Percentiles rank a stretch among this genome's conserved stretches.
Evolutionary conservation across 2,888 invertebrate genomes (phyloP).

Genomic region (Rotaria macrura): DNA sequence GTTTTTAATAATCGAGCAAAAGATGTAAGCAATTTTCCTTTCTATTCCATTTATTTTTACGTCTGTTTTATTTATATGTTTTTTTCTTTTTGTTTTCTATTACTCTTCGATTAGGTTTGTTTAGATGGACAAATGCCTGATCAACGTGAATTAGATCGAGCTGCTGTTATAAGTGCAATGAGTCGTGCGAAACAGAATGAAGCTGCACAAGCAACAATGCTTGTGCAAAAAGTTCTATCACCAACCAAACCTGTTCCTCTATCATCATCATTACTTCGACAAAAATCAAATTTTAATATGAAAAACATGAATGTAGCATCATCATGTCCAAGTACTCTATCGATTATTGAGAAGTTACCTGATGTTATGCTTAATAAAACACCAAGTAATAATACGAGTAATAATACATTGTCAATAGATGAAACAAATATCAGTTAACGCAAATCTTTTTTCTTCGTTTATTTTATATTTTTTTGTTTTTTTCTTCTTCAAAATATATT

Average conservation of each 20-base stretch:
- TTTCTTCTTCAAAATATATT: background rate
- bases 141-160: slow-evolving; percentile 17
- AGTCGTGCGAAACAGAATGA: slow-evolving; percentile 5
- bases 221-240: background rate
- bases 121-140: slow-evolving; percentile 21
- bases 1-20: slow-evolving; percentile 10
- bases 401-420: background rate
- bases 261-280: background rate
- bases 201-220: slow-evolving; percentile 17
- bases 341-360: background rate
- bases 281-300: background rate
- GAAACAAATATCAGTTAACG: background rate
- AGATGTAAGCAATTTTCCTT: background rate
- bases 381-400: background rate
- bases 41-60: too few relatives aligned
- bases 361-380: background rate
- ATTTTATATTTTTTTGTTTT: background rate
- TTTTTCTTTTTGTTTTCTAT: background rate
- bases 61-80: background rate
- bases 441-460: background rate
- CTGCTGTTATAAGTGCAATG: background rate
- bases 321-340: slow-evolving; percentile 11
- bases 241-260: background rate
- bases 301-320: background rate
- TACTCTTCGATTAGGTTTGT: background rate